Base-by-base conservation (phyloP, 1,140 invertebrate species). In the Holcopasites calliopsidis region DNA sequence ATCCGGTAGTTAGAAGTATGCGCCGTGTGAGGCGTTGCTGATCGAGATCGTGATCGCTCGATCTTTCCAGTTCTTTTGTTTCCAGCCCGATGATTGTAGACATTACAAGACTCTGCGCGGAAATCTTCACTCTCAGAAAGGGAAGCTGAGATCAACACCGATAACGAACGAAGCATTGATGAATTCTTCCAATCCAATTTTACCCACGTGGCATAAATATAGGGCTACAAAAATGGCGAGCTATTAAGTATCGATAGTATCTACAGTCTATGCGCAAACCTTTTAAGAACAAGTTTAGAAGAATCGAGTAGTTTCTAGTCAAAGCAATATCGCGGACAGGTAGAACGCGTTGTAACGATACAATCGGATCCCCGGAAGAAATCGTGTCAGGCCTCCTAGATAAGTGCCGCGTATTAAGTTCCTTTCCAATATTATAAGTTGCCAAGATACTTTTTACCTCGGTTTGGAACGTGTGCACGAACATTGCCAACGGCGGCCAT, bases 291-390 rank as follows among this genome's bases (percentile, higher is more conserved):
- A 6, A 31, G 28, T 4, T 47, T 18, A 10, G n/a, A 11, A n/a
- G 31, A 26, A 1, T 42, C 23, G 1, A 0, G 5, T 16, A 13
- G 21, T 54, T 16, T 28, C n/a, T 2, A 69, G n/a, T 33, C 23
- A 62, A 49, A 33, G 38, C 1, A 26, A 16, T 7, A 26, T 18
- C 44, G 16, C 11, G 35, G 50, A 52, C 62, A 23, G 10, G 47
- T 26, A 26, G 16, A 70, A 47, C 31, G 28, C 21, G 66, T 47
- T n/a, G 31, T 31, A 5, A 8, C 21, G 40, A 70, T 35, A 49
- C 21, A 16, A 70, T 70, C 68, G 54, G 11, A 70, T 70, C 54
- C 1, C 13, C n/a, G 52, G 4, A 35, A 60, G 40, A 21, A 35
- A 49, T 60, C 40, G 47, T 50, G n/a, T 47, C 44, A 47, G 44